Base-by-base conservation (phyloP, 2,113 vertebrate species). In the Neolamprologus cancellatus region DNA sequence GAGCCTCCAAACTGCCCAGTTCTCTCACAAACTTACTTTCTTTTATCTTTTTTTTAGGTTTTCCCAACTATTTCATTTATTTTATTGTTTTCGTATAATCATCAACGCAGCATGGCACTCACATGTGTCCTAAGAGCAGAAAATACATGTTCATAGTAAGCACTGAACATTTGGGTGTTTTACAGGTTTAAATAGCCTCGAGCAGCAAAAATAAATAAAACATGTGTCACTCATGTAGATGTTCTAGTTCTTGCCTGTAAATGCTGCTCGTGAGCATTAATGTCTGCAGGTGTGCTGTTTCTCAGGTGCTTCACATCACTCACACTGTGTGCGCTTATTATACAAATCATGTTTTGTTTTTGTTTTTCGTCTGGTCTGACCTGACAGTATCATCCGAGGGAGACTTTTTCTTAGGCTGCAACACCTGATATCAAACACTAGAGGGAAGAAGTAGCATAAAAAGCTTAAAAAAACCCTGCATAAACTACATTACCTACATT, bases 241-340 rank as follows among this genome's bases (percentile, higher is more conserved):
- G 36, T 71, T 71, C 20, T 71, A 3, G 64, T 71, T 18, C 30
- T 64, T 17, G 30, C 30, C 59, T 82, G 81, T 17, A 39, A 2
- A 64, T 64, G 18, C 59, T 39, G 48, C 54, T 61, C 25, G 28
- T 32, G 54, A 81, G 28, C 50, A 36, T 41, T 59, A 59, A 12
- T 57, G 23, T 44, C 25, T 46, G 39, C 23, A 30, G 54, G 17
- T 39, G 3, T 59, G 23, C 69, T 7, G 23, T 50, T 76, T 48
- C 25, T 76, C 69, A 59, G 36, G 36, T 46, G 44, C 28, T 66
- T 69, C 59, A 69, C 30, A 53, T 69, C 46, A 18, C 44, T 50
- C 28, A 64, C 28, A 32, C 28, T 64, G 30, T 54, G 55, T 34
- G 55, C 2, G 30, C 57, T 48, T 76, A 28, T 76, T n/a, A 30